A percentile compares a stretch with the other conserved stretches of the same genome.
Evolutionary conservation across 92 coral and sea anemone genomes (phyloP).

Genomic region (Epizoanthus ramosus): DNA sequence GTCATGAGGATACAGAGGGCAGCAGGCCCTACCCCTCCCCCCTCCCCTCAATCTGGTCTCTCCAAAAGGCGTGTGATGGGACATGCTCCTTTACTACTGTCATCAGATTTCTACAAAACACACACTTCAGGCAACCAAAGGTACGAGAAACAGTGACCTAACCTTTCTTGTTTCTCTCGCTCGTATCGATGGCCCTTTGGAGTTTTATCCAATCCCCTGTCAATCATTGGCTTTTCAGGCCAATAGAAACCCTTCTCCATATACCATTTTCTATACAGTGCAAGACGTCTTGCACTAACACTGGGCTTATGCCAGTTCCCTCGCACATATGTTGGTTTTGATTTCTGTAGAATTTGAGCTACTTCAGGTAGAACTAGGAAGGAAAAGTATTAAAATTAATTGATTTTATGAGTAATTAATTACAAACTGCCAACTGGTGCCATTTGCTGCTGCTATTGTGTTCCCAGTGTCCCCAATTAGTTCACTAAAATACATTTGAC

Average conservation of each 20-base stretch:
- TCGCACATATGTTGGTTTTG: slow-evolving; percentile 77
- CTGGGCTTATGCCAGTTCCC: slow-evolving; percentile 88
- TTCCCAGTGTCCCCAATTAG: too few species aligned
- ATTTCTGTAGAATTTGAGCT: slow-evolving; percentile 73
- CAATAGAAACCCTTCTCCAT: slow-evolving; percentile 82
- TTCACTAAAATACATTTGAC: too few species aligned
- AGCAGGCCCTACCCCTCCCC: too few species aligned
- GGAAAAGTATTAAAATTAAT: not conserved
- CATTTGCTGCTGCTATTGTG: not conserved
- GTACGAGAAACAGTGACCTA: not conserved
- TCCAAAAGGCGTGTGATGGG: too few species aligned
- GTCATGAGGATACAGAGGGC: too few species aligned
- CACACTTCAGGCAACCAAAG: not conserved
- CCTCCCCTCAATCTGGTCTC: too few species aligned
- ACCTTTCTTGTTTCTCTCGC: slow-evolving; percentile 84
- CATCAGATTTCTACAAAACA: too few species aligned
- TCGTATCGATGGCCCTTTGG: slow-evolving; percentile 88
- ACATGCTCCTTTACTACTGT: too few species aligned
- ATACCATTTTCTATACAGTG: slow-evolving; percentile 77
- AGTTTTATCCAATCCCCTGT: slow-evolving; percentile 82
- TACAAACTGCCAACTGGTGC: not conserved
- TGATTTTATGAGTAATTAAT: not conserved
- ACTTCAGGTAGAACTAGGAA: slow-evolving; percentile 78
- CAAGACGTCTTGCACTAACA: slow-evolving; percentile 89
- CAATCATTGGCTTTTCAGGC: slow-evolving; percentile 92